Conservation (phyloP, 2,888 invertebrate species). For the Volucella bombylans region DNA sequence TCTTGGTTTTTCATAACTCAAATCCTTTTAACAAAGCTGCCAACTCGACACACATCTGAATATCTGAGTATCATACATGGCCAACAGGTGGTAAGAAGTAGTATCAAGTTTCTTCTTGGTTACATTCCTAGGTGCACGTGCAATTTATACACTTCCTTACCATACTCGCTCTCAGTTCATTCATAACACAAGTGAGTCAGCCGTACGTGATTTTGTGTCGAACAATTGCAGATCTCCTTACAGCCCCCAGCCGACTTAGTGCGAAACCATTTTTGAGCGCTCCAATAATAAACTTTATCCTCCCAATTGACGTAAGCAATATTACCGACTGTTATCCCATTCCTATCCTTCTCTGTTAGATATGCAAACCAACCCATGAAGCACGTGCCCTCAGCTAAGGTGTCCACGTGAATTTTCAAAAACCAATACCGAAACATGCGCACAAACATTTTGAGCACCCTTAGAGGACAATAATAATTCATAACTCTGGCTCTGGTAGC, state of each 20-base stretch:
- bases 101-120: too few relatives aligned
- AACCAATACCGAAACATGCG: slow-evolving; percentile 4
- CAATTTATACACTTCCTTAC: background rate
- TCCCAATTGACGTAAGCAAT: slow-evolving; percentile 19
- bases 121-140: too few relatives aligned
- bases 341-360: background rate
- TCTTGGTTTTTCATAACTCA: too few relatives aligned
- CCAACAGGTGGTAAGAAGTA: too few relatives aligned
- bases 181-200: background rate
- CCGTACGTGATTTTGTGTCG: background rate
- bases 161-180: background rate
- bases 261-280: too few relatives aligned
- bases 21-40: too few relatives aligned
- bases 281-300: background rate
- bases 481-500: background rate
- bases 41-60: too few relatives aligned
- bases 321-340: background rate
- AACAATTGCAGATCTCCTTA: too few relatives aligned
- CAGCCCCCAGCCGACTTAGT: too few relatives aligned
- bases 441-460: slow-evolving; percentile 30
- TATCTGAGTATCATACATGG: too few relatives aligned
- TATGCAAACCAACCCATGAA: slow-evolving; percentile 29
- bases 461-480: slow-evolving; percentile 14
- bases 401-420: slow-evolving; percentile 50
- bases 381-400: slow-evolving; percentile 46